These are phyloP conservation scores for Tipula vernalis DNA, from an alignment of 2,888 invertebrate species.

Conservation along the genomic window DNA sequence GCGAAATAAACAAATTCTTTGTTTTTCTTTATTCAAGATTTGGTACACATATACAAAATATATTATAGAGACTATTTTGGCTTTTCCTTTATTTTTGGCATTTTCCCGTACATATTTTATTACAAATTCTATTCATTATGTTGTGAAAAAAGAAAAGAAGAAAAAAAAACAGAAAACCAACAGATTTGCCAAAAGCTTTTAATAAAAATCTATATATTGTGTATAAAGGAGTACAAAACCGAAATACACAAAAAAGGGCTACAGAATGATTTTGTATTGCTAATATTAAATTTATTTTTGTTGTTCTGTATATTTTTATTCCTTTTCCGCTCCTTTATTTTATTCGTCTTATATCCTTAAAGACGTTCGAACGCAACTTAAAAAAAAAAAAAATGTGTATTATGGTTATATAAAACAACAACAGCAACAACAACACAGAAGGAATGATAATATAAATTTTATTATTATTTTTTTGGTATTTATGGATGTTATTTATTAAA, in stretches of 20 bases:
- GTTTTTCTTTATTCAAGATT: neutral
- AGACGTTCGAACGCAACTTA: slow-evolving; percentile 4
- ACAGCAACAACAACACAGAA: too few species aligned
- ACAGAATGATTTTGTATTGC: neutral
- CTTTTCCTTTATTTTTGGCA: neutral
- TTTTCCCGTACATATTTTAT: neutral
- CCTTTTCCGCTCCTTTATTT: neutral
- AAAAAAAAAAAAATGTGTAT: too few species aligned
- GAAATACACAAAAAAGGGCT: neutral
- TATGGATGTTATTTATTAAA: neutral
- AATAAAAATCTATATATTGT: neutral
- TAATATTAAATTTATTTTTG: neutral
- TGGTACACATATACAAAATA: neutral
- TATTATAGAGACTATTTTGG: neutral
- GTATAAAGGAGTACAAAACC: neutral
- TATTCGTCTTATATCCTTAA: neutral
- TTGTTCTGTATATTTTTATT: neutral
- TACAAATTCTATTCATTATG: neutral
- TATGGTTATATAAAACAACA: neutral
- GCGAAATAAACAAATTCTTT: too few species aligned
- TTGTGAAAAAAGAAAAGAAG: neutral
- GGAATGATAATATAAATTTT: neutral
- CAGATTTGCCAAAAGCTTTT: neutral
- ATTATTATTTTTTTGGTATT: slow-evolving; percentile 1
- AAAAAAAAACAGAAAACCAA: neutral